Evolutionary conservation across 1,140 invertebrate species (phyloP), one percentile per base, ranked within the genome.

Genomic region (Hydropsyche tenuis): DNA sequence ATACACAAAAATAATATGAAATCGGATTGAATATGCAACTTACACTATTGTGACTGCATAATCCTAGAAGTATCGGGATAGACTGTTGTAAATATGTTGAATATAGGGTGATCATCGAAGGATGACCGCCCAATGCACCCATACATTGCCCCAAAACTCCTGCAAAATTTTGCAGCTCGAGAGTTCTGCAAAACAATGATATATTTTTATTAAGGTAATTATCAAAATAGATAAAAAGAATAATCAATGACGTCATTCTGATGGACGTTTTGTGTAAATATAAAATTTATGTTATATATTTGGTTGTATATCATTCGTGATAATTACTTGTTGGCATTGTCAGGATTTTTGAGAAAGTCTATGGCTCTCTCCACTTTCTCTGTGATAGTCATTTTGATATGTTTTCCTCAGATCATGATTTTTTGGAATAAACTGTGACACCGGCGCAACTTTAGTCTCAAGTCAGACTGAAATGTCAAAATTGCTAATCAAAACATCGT

Each of bases 361-460:
- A 85, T 79, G 1, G 82, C 81, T 72, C 85, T 85, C 69, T 85
- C 83, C n/a, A 84, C 83, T 75, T 84, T 85, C 64, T 85, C 84
- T 68, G 85, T 77, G 11, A 85, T 81, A 72, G 83, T 85, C 84
- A 85, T 85, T 16, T 48, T 56, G 43, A 25, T 48, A 12, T 11
- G 12, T n/a, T 68, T 23, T 18, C 9, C 0, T 60, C 23, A 60
- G 25, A 25, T 27, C 56, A 27, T 25, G 4, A 7, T 25, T 25
- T 22, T 60, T 48, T 12, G 2, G 16, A 12, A 48, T 48, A 48
- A 12, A 6, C n/a, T n/a, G n/a, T 6, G 16, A 12, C 2, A 14
- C 22, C 20, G 56, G 20, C 22, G 56, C 2, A 60, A 4, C 1
- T 25, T 22, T 14, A 14, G 2, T 25, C 56, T 23, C 5, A 60